phyloP scores from a whole-genome alignment of 2,797 vertebrate genomes.

The Cyprinella venusta region DNA sequence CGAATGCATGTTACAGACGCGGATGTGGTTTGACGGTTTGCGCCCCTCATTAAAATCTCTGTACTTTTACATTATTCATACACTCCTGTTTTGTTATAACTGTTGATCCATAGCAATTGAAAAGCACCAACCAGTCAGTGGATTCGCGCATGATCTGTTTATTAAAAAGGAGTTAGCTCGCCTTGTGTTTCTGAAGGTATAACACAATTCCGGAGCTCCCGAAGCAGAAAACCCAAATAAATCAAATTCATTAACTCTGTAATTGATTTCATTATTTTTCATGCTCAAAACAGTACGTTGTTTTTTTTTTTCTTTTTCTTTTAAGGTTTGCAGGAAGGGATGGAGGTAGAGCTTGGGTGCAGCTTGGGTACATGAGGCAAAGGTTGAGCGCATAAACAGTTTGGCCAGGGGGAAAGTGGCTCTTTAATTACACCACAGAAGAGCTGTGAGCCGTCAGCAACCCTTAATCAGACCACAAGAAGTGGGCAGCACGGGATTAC shows the following conservation, averaged over 20 bases:
- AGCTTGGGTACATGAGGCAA: conserved; percentile 57
- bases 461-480: conserved; percentile 62
- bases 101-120: conserved; percentile 66
- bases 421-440: conserved; percentile 69
- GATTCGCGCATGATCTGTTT: conserved; percentile 61
- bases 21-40: conserved; percentile 40
- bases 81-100: conserved; percentile 62
- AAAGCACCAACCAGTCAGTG: conserved; percentile 61
- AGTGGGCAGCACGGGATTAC: conserved; percentile 32
- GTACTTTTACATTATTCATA: conserved; percentile 67
- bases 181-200: conserved; percentile 48
- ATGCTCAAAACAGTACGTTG: conserved; percentile 60
- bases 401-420: conserved; percentile 62
- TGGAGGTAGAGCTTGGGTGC: conserved; percentile 55
- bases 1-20: conserved; percentile 43
- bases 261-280: conserved; percentile 75
- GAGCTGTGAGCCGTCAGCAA: conserved; percentile 47
- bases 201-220: conserved; percentile 61
- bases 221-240: conserved; percentile 71
- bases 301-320: conserved; percentile 66
- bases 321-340: conserved; percentile 64
- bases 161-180: conserved; percentile 66
- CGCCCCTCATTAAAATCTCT: conserved; percentile 56
- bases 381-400: conserved; percentile 66
- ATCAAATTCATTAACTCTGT: conserved; percentile 78